Evolutionary conservation across 2,113 vertebrate species (phyloP), one percentile per base, ranked within the genome.

Genomic region (Sinocyclocheilus rhinocerous): DNA sequence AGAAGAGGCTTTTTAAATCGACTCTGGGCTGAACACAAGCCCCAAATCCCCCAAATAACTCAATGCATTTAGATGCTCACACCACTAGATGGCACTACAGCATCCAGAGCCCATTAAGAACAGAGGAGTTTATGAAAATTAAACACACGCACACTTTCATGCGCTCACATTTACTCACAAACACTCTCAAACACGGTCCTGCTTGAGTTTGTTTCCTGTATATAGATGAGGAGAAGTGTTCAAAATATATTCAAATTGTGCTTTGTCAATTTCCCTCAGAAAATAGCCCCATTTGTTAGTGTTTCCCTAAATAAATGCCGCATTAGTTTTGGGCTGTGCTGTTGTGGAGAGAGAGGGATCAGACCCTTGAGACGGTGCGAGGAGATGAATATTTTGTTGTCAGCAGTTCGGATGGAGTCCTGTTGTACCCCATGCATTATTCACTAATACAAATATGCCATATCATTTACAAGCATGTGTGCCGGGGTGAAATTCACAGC

Each of bases 381-480:
- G 81, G 76, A 84, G 82, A 80, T 87, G 81, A 82, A 89, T 89
- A 86, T 90, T 87, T 85, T 85, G 87, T 87, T 85, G 85, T 88
- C 89, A 90, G 89, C 90, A 91, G 59, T 85, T 90, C 76, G 57
- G 84, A 90, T 83, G 55, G 81, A 81, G 88, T 76, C 69, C 81
- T 84, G 80, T 90, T 92, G 88, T 86, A 82, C 70, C 75, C 39
- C 88, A 89, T 89, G 88, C 85, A 91, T 88, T 83, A 88, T 90
- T 90, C 90, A 91, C 85, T 89, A 89, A 90, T 89, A 90, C 87
- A 90, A 90, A 91, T 91, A 88, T 88, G 76, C 85, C 84, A 81
- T 85, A 89, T 85, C 50, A 89, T 90, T 85, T 89, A 88, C 88
- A 87, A 88, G 88, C 85, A 78, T 85, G 83, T 86, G 83, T 89